Evolutionary conservation across 1,140 invertebrate species (phyloP).

Genomic region (Bicyclus anynana): DNA sequence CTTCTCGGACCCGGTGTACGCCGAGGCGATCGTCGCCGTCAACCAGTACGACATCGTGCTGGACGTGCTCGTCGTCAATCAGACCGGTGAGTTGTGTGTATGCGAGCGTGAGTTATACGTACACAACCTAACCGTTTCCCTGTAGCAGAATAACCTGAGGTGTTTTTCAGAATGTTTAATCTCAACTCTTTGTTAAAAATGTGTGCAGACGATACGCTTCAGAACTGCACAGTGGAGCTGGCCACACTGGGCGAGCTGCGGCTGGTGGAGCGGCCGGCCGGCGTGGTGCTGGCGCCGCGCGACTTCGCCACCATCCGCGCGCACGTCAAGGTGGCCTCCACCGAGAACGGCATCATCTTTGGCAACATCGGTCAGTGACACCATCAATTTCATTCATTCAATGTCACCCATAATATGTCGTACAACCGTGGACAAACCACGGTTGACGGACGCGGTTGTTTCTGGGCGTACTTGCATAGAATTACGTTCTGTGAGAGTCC

Average conservation of each 20-base stretch:
- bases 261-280: constrained; percentile 97
- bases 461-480: no score
- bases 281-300: constrained; percentile 95
- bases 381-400: no score
- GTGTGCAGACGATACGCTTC: constrained; percentile 88
- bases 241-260: constrained; percentile 98
- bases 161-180: no score
- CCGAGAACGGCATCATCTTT: constrained; percentile 99
- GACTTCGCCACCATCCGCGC: constrained; percentile 99
- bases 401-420: no score
- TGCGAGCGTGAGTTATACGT: no score
- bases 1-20: constrained; percentile 99
- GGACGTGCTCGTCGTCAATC: constrained; percentile 98
- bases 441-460: no score
- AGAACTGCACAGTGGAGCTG: constrained; percentile 98
- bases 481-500: no score
- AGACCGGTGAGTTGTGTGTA: constrained; percentile 92
- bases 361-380: constrained; percentile 93
- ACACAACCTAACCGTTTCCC: no score
- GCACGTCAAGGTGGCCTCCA: constrained; percentile 96
- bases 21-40: constrained; percentile 99
- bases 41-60: constrained; percentile 99
- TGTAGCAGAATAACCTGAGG: no score
- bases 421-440: no score
- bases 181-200: no score